Base-by-base conservation (phyloP, 2,797 vertebrate species). In the Spheniscus humboldti region DNA sequence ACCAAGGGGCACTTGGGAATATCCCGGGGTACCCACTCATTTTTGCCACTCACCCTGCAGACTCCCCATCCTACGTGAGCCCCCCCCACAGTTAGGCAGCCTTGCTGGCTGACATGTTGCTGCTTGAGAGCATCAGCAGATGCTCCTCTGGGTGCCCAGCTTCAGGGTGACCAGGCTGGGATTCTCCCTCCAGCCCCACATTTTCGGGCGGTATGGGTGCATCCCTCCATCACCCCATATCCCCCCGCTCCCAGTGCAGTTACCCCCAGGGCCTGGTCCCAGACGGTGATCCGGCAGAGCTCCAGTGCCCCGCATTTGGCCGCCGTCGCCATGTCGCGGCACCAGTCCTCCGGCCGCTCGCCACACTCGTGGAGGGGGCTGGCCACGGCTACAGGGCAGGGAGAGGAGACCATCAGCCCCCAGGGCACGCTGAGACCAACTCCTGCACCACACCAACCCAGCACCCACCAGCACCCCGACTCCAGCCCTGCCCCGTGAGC, bases 211-310 rank as follows among this genome's bases (percentile, higher is more conserved):
- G 24, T 15, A 35, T 12, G 18, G 35, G 31, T 5, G 0, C 47
- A 28, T 23, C 18, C 25, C 37, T 43, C 6, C 35, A 6, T 4
- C 19, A 23, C 18, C 30, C 53, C 11, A 3, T 17, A 18, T 2
- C 3, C 31, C 66, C 37, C 22, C 1, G 9, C 13, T 56, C 30
- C n/a, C 18, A 0, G 9, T 4, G 14, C 5, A n/a, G 98, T 98
- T 97, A 99, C 99, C 98, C 98, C 98, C 6, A 98, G 98, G 1
- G 98, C 97, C 87, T 98, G 98, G 97, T 97, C 98, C 99, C 99
- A 99, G n/a, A 99, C 98, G 0, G 97, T 98, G 96, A 99, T 98
- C 91, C 95, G 98, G 96, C 99, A 99, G 90, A 99, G 98, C 78
- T 97, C 78, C 80, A 99, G 97, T 0, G 98, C 98, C 24, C 99